Conservation (phyloP, 1,140 invertebrate genomes). For the Drosophila nannoptera region DNA sequence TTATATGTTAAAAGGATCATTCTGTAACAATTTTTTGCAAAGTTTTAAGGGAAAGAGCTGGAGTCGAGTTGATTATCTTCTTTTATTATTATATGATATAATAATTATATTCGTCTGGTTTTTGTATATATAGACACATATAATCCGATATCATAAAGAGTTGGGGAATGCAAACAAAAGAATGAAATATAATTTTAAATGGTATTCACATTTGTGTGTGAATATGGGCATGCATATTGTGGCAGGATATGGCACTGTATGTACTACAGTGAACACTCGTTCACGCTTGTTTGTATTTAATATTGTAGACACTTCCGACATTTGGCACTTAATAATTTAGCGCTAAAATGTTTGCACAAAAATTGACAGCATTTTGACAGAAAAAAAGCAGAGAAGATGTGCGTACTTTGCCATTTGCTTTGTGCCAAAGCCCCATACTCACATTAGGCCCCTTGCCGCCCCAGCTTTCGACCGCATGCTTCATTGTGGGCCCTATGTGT, state of each 20-base stretch:
- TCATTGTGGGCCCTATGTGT: conserved; percentile 41
- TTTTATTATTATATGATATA: too few species aligned
- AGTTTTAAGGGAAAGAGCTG: too few species aligned
- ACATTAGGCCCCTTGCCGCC: background rate
- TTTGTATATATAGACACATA: too few species aligned
- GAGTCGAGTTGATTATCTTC: too few species aligned
- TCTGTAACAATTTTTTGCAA: too few species aligned
- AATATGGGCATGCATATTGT: conserved; percentile 3
- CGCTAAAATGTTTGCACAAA: conserved; percentile 48
- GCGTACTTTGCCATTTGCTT: conserved; percentile 16
- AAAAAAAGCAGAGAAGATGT: background rate
- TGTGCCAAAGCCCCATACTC: conserved; percentile 21
- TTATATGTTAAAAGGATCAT: too few species aligned
- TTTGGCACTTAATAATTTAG: conserved; percentile 54
- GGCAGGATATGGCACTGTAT: background rate
- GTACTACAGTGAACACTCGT: background rate
- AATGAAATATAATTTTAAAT: too few species aligned
- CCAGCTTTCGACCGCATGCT: conserved; percentile 28
- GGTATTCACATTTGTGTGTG: background rate
- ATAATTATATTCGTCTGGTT: too few species aligned
- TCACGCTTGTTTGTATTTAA: conserved; percentile 16
- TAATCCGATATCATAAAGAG: too few species aligned
- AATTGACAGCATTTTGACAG: conserved; percentile 55
- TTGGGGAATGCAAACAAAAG: too few species aligned
- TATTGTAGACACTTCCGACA: conserved; percentile 43